A percentile compares a stretch with the other conserved stretches of the same genome.
Evolutionary conservation across 2,113 vertebrate species (phyloP).

Genomic region (Noctilio leporinus): DNA sequence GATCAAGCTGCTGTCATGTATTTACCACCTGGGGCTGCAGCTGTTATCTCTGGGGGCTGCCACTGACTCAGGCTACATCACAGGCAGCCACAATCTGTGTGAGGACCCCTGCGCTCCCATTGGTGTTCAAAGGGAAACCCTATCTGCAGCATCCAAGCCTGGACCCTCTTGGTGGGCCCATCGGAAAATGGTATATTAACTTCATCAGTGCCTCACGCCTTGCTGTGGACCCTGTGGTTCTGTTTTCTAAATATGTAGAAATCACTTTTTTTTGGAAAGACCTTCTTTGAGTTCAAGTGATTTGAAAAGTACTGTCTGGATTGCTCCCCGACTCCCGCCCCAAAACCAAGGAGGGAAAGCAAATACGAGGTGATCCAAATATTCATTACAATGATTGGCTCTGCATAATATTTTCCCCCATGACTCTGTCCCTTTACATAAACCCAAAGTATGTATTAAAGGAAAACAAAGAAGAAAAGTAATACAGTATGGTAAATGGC

Average conservation of each 20-base stretch:
- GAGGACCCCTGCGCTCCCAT: constrained; percentile 41
- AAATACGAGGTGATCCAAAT: background rate
- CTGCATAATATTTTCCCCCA: background rate
- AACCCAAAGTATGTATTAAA: background rate
- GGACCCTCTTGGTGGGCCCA: constrained; percentile 37
- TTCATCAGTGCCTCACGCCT: background rate
- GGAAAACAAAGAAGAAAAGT: background rate
- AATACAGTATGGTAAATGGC: background rate
- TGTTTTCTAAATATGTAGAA: constrained; percentile 53
- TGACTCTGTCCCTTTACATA: background rate
- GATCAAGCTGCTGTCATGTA: constrained; percentile 94
- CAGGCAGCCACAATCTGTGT: constrained; percentile 51
- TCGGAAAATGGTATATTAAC: background rate
- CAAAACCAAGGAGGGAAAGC: background rate
- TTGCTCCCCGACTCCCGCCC: background rate
- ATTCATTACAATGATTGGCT: background rate
- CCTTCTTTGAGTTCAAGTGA: background rate
- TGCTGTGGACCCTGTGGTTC: background rate
- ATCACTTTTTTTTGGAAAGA: background rate
- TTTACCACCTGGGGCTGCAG: constrained; percentile 92
- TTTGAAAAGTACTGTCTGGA: background rate
- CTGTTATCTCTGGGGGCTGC: constrained; percentile 79
- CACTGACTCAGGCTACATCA: constrained; percentile 74
- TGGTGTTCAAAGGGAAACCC: background rate
- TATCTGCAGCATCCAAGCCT: background rate